Evolutionary conservation across 1,140 invertebrate genomes (phyloP).

Genomic region (Delia radicum): DNA sequence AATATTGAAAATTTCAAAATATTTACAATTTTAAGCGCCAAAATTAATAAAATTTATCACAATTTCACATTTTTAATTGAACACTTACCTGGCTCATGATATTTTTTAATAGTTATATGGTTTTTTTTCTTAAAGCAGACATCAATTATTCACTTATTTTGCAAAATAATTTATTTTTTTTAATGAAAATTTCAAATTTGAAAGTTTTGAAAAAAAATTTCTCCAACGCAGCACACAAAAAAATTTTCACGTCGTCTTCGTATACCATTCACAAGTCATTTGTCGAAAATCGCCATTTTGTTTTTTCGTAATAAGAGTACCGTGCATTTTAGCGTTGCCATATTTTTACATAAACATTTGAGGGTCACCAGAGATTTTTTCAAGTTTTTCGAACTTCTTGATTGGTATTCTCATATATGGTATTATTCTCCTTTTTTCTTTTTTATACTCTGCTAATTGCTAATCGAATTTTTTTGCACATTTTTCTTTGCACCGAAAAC

Average conservation of each 20-base stretch:
- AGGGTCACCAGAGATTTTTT: not conserved
- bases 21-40: constrained; percentile 38
- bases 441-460: not conserved
- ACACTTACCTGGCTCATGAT: constrained; percentile 56
- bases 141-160: constrained; percentile 46
- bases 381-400: constrained; percentile 3
- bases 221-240: constrained; percentile 32
- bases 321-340: constrained; percentile 23
- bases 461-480: not conserved
- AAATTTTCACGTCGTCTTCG: constrained; percentile 27
- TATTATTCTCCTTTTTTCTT: not conserved
- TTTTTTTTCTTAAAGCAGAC: constrained; percentile 50
- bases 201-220: constrained; percentile 29
- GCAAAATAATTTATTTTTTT: not conserved
- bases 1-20: constrained; percentile 39
- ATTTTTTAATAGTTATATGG: constrained; percentile 47
- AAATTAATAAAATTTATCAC: constrained; percentile 43
- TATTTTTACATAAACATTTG: not conserved
- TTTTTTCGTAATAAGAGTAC: constrained; percentile 27
- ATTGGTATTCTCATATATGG: constrained; percentile 20
- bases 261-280: constrained; percentile 31
- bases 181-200: constrained; percentile 11
- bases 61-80: constrained; percentile 41
- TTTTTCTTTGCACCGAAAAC: not conserved
- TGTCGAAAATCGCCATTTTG: constrained; percentile 33